Base-by-base conservation (phyloP, 1,140 invertebrate genomes). In the Drosophila asahinai region DNA sequence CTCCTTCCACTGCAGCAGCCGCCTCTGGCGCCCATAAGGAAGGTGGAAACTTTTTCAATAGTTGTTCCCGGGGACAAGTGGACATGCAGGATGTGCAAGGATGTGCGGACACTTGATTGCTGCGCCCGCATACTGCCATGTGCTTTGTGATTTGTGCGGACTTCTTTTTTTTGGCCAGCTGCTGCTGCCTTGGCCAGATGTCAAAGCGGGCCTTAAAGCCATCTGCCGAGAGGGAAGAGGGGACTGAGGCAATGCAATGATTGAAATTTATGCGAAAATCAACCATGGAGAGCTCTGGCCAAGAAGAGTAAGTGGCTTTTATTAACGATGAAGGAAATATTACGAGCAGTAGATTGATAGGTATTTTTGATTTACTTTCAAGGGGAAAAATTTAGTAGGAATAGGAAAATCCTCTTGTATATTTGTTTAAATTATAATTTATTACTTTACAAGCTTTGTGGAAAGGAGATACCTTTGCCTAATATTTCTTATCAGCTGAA, bases 31-130 rank as follows among this genome's bases (percentile, higher is more conserved):
- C 12, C 38, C 47, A 43, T 19, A 67, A 62, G 61, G 54, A 78
- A 66, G 66, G 70, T 60, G 59, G 58, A 71, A 83, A 83, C 79
- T 87, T 87, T 68, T 71, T 74, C 83, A 74, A 87, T 83, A 74
- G 77, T 54, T 73, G 74, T 70, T 62, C 54, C 49, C 54, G 33
- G 33, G 33, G 33, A 36, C 33, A 36, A 36, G 33, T 36, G 33
- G 33, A 36, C 27, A 30, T 36, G 33, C 33, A 62, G 77, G 63
- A 89, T 77, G 64, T 87, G 77, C 19, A 25, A 71, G 81, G 78
- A 89, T 84, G 66, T 89, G 77, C 66, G 66, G 63, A 71, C 64
- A 62, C 47, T 64, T 71, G 83, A 87, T 77, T 87, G 83, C 80
- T 38, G 25, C 19, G 47, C 74, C 73, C 71, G 71, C 71, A 75